Conservation (phyloP, 2,113 vertebrate genomes). For the Centropristis striata region DNA sequence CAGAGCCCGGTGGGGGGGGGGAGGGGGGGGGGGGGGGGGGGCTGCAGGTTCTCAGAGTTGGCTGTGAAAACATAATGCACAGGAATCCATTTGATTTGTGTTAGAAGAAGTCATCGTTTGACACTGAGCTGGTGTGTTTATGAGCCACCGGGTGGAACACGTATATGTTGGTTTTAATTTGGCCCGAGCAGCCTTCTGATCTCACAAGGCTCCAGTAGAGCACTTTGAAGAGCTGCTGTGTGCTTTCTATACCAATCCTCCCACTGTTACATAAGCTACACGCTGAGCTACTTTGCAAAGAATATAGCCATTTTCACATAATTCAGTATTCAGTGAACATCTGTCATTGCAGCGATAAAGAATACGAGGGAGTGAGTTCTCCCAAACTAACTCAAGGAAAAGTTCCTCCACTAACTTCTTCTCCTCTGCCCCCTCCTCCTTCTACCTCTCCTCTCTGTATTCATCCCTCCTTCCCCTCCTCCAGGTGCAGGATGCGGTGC, state of each 20-base stretch:
- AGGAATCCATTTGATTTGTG: conserved; percentile 45
- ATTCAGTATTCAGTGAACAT: conserved; percentile 33
- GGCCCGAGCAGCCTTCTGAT: conserved; percentile 25
- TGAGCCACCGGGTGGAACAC: conserved; percentile 39
- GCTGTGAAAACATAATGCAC: conserved; percentile 34
- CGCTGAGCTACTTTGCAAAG: conserved; percentile 12
- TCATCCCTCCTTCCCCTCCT: conserved; percentile 7
- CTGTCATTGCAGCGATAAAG: conserved; percentile 18
- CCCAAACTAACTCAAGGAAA: conserved; percentile 40
- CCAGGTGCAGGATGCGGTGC: conserved; percentile 97
- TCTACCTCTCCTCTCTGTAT: background rate
- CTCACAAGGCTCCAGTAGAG: conserved; percentile 44
- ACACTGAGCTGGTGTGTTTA: conserved; percentile 33
- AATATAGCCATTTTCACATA: conserved; percentile 5
- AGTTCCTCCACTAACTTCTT: conserved; percentile 55
- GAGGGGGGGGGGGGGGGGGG: too few relatives aligned
- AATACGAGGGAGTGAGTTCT: conserved; percentile 39
- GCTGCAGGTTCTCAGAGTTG: background rate
- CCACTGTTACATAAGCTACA: conserved; percentile 46
- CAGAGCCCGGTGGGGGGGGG: background rate
- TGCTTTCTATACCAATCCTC: conserved; percentile 22
- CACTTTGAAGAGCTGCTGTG: conserved; percentile 56
- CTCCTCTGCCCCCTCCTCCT: conserved; percentile 24
- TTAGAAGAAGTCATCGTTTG: conserved; percentile 22
- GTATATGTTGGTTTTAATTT: conserved; percentile 65